Base-by-base conservation (phyloP, 2,888 invertebrate genomes). In the Fragum fragum region DNA sequence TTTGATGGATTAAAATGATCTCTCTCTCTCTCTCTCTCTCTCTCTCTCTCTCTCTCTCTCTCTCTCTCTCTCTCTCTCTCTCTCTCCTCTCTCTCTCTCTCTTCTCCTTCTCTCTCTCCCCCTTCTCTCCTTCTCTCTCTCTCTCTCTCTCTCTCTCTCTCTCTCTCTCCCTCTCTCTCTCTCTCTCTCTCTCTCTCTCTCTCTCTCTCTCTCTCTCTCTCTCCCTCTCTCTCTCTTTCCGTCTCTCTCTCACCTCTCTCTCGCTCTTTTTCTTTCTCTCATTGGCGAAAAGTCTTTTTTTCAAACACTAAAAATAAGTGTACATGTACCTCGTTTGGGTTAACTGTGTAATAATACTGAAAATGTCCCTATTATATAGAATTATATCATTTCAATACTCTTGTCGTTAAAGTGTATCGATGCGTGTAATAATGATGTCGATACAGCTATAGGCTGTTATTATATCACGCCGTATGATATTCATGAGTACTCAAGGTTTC, bases 131-230 rank as follows among this genome's bases (percentile, higher is more conserved):
- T 16, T 57, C 57, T 57, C 28, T 63, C 63, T 23, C 28, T 63
- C 63, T 23, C 29, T 63, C 63, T 29, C 26, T 63, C 63, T 63
- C 28, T 63, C 26, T 63, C 28, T 63, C 63, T 63, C 28, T 63
- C 63, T 63, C 28, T 63, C 63, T 63, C 28, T 63, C 63, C n/a
- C 29, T 63, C 63, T 63, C 26, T 63, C 63, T 63, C 28, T 63
- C 63, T 63, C 28, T 63, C 63, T 63, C 28, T 63, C 63, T 63
- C 28, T 63, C 63, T 63, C 28, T 63, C 63, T 63, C 63, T 63
- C 63, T 63, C 29, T 29, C 63, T 29, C 63, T 63, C 26, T 63
- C 28, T 63, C 63, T 63, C 63, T 26, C 73, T 55, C 29, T 78
- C 78, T n/a, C 52, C 42, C 9, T 21, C 55, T 23, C n/a, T 23